Evolutionary conservation across 2,113 vertebrate species (phyloP), one percentile per base, ranked within the genome.

Genomic region (Nyctereutes procyonoides): DNA sequence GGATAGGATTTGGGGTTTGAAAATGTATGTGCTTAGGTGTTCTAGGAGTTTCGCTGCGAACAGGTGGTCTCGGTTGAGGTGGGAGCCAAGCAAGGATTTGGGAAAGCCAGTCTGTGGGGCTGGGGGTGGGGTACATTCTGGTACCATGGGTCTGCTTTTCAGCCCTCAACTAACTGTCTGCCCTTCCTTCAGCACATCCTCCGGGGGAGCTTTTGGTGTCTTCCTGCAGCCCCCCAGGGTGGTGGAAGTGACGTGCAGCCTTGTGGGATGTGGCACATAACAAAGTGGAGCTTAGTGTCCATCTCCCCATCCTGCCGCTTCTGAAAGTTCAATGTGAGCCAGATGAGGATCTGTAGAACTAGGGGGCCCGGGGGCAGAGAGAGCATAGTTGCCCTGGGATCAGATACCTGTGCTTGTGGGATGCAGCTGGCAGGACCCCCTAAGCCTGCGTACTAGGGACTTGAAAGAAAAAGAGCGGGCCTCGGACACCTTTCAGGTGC

Each of bases 381-480:
- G n/a, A 65, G 30, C 0, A 28, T 19, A 7, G 58, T 73, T 10
- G 32, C 26, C 30, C 17, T 55, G 35, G 20, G 30, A 26, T 83
- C 86, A 8, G 43, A 60, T 67, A 14, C 69, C 43, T 4, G 30
- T 53, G 71, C 38, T 56, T 9, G 24, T 30, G 51, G 32, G 11
- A 53, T 32, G 30, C 35, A n/a, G 15, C 60, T 48, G 16, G 35
- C 35, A 38, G 80, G 43, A 28, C 35, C 62, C 10, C 10, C 2
- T 8, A 30, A 19, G 26, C 51, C 14, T 53, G 24, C 22, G 56
- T 51, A 28, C 87, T 88, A 85, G 85, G 90, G 92, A 56, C 80
- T 95, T 95, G 80, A 84, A 94, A 82, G 95, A 82, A 85, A 35
- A 82, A 95, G 90, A 96, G 93, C 95, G 92, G 92, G 79, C 56